Evolutionary conservation across 2,888 invertebrate genomes (phyloP).

Genomic region (Caenorhabditis sp.): DNA sequence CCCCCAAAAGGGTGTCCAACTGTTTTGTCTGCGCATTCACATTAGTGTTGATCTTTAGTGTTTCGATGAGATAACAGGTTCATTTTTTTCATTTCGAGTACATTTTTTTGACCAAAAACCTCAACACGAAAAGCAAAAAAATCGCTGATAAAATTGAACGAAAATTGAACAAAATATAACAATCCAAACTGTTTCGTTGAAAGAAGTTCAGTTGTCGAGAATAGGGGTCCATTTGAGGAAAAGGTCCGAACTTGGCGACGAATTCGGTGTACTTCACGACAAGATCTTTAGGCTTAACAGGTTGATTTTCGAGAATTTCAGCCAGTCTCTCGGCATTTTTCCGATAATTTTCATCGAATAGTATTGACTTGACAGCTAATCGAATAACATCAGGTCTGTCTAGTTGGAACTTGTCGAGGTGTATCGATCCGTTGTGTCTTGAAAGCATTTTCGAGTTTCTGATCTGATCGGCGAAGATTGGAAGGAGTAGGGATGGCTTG

Average conservation of each 20-base stretch:
- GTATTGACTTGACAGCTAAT: not conserved
- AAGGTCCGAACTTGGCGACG: constrained; percentile 21
- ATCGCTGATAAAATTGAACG: not conserved
- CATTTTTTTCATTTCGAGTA: not conserved
- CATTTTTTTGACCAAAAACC: not conserved
- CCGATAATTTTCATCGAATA: not conserved
- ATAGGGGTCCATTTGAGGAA: constrained; percentile 31
- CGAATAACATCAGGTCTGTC: not conserved
- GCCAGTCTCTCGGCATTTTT: not conserved
- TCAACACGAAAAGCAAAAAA: not conserved
- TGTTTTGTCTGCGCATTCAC: too few species aligned
- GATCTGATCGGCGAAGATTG: constrained; percentile 42
- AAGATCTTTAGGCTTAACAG: not conserved
- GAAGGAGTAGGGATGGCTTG: constrained; percentile 26
- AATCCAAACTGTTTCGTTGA: constrained; percentile 30
- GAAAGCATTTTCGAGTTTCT: constrained; percentile 40
- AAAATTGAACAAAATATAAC: not conserved
- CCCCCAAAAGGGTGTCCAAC: too few species aligned
- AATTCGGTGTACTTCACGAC: not conserved
- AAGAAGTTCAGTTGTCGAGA: constrained; percentile 27
- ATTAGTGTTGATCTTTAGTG: too few species aligned
- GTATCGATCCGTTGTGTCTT: constrained; percentile 33
- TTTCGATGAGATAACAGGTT: too few species aligned
- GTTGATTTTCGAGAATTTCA: not conserved
- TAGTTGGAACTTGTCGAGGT: constrained; percentile 37